Evolutionary conservation across 2,888 invertebrate species (phyloP), one percentile per base, ranked within the genome.

Genomic region (Chromoteleia sp.): DNA sequence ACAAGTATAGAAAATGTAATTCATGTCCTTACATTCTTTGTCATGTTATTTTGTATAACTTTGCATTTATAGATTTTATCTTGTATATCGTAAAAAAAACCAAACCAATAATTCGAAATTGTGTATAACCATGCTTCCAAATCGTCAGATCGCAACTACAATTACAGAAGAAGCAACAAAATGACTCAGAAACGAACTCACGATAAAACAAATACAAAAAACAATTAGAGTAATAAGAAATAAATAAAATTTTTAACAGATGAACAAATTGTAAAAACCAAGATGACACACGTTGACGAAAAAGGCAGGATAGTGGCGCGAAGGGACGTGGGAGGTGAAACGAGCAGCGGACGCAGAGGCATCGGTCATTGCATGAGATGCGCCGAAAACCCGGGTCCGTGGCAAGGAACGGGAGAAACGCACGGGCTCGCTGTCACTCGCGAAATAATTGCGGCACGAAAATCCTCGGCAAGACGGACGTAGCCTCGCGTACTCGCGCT

Each of bases 401-500:
- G 59, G 41, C 25, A 12, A 56, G 12, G 19, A 5, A 12, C 5
- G 39, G 56, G 12, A 59, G n/a, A 43, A 39, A 14, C 48, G 63
- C 36, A n/a, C 50, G 73, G 61, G 33, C 25, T 39, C 73, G 52
- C 52, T 75, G 82, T 81, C 78, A 75, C 48, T 71, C 67, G 71
- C 59, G 70, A 75, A 78, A 82, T 82, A 71, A 83, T 85, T 80
- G 84, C 84, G 81, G 84, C 83, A 86, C 86, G 84, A 81, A 87
- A 88, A 86, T 86, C 85, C 85, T 86, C 84, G 84, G 33, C 74
- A 56, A 67, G 67, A 61, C 82, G 86, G 86, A 78, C 82, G 87
- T 87, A 88, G 88, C 87, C 87, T 88, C 88, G 88, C 89, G 89
- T 89, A 90, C 89, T 90, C 90, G 87, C 87, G 91, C 90, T 91